These are phyloP conservation scores for Uropsilus gracilis DNA, from an alignment of 2,113 vertebrate genomes.

Conservation along the genomic window DNA sequence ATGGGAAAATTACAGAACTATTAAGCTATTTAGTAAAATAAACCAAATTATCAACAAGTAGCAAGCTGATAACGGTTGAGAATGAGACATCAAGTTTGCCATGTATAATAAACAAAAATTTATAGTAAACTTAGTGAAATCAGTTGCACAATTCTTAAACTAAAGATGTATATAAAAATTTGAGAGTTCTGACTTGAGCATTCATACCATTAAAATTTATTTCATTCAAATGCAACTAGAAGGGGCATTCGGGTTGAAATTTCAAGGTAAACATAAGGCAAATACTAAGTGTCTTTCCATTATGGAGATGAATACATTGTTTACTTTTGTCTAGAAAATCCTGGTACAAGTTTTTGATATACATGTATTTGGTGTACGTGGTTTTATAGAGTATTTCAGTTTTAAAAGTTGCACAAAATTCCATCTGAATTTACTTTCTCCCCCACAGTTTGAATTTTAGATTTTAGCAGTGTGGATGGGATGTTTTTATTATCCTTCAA, in stretches of 20 bases:
- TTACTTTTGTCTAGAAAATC: background rate
- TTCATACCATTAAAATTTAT: background rate
- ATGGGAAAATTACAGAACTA: background rate
- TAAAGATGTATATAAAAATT: background rate
- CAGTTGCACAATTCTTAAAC: background rate
- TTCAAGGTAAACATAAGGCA: background rate
- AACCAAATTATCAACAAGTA: background rate
- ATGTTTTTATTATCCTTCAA: background rate
- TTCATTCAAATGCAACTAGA: background rate
- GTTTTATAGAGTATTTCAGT: background rate
- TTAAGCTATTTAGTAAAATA: background rate
- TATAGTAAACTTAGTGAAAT: background rate
- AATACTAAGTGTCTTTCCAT: background rate
- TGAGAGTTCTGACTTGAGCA: background rate
- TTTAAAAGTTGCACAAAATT: background rate
- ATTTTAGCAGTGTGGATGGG: background rate
- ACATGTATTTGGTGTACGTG: background rate
- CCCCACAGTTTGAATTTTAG: background rate
- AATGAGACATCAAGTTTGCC: background rate
- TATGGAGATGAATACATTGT: background rate
- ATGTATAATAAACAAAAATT: background rate
- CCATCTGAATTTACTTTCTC: background rate
- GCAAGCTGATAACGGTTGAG: background rate
- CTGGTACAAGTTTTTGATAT: background rate
- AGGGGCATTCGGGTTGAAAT: background rate